Base-by-base conservation (phyloP, 2,113 vertebrate genomes). In the Channa maculata region DNA sequence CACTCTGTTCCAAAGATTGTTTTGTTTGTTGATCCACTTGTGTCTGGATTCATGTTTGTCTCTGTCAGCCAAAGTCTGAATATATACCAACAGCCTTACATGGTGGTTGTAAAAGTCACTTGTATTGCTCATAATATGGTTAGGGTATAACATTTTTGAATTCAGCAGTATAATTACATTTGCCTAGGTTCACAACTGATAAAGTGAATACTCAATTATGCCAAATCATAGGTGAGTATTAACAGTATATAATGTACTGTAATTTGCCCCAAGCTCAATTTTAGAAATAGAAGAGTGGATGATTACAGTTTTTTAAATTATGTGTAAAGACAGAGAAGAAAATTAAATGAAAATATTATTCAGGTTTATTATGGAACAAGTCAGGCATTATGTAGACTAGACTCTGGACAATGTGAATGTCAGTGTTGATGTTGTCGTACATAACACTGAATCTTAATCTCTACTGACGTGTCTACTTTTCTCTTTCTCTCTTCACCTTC, bases 401-500 rank as follows among this genome's bases (percentile, higher is more conserved):
- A 13, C 63, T 65, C 54, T 51, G 60, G 43, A 58, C n/a, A 1
- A 38, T 71, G 62, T 81, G 13, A 78, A 65, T 62, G 62, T 79
- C 39, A 7, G 13, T 83, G 37, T 91, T 34, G 49, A 75, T 91
- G 82, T 86, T 61, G 82, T 89, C 85, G 78, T 43, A 63, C 76
- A 65, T 83, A 12, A 77, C 75, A 81, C 48, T 76, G 34, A 41
- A 41, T 41, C 39, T 41, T 24, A 41, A 57, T 52, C 48, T 81
- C 53, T 78, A 51, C 52, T 76, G 62, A 75, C 68, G 60, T 80
- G 71, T 71, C 73, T 53, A 79, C 75, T 55, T 72, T 69, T 71
- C 62, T 71, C 77, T 69, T 33, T 65, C 58, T 83, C 58, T 79
- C 76, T 77, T 73, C 68, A 71, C 79, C 78, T 80, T 62, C 84